Percentiles rank a stretch among this genome's conserved stretches.
These are phyloP conservation scores for Parotia lawesii DNA, from an alignment of 2,113 vertebrate genomes.

Conservation along the genomic window DNA sequence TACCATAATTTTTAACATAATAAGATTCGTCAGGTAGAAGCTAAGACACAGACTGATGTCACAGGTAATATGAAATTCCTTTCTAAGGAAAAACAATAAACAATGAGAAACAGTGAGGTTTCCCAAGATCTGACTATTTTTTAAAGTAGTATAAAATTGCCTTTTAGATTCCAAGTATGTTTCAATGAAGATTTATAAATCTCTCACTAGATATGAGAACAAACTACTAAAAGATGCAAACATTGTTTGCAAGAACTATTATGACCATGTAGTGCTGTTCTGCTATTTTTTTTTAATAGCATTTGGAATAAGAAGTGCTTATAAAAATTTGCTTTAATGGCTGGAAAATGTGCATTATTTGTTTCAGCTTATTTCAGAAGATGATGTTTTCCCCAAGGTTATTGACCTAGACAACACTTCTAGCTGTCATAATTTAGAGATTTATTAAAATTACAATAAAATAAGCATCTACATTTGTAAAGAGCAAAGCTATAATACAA, in stretches of 20 bases:
- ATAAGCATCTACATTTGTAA: neutral
- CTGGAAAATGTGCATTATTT: neutral
- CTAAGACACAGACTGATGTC: neutral
- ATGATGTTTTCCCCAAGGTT: neutral
- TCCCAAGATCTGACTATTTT: neutral
- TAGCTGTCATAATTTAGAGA: neutral
- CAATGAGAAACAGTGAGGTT: neutral
- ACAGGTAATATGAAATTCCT: neutral
- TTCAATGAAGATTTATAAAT: neutral
- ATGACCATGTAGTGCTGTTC: neutral
- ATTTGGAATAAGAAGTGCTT: neutral
- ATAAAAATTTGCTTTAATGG: neutral
- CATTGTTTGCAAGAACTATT: neutral
- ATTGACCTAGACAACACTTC: neutral
- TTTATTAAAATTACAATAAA: neutral
- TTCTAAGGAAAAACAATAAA: neutral
- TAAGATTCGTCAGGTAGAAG: neutral
- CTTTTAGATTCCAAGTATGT: neutral
- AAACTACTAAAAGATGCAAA: neutral
- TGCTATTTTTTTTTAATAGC: neutral
- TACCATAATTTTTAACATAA: neutral
- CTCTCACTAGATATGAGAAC: neutral
- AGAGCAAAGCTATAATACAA: neutral
- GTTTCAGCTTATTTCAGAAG: neutral
- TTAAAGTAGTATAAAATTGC: neutral